Base-by-base conservation (phyloP, 2,888 invertebrate genomes). In the Micoletzkya japonica region DNA sequence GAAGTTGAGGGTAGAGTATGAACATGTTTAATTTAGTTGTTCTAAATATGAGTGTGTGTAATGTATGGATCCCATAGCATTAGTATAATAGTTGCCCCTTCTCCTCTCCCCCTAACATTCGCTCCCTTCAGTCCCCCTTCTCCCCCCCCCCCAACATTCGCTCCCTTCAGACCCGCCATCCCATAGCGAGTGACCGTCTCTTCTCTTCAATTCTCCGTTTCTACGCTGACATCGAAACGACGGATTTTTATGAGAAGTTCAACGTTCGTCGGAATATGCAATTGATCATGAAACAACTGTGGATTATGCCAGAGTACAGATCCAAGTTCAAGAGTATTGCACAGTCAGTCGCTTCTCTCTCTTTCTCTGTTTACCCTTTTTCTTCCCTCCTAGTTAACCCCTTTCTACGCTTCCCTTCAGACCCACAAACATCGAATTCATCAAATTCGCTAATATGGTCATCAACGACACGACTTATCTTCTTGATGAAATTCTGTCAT, bases 161-260 rank as follows among this genome's bases (percentile, higher is more conserved):
- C n/a, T n/a, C n/a, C n/a, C n/a, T n/a, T n/a, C 37, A 54, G 64
- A 66, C 54, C 30, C 32, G 17, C n/a, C 57, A 68, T 34, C 92
- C 92, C 67, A 89, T 93, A 73, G 91, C 93, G 14, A 91, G 92
- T 82, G 91, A 91, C 2, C 89, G 90, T 72, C 88, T 97, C 73
- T 93, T 95, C 1, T 92, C 93, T 78, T 91, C 93, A 28, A 89
- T 97, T 44, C 95, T 97, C 94, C 93, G 93, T 87, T 98, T 98
- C 88, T 98, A 98, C 88, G 94, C 95, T 71, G 93, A 87, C 94
- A 68, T 68, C 49, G 68, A 68, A 26, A 30, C 68, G 1, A 68
- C 94, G 44, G 98, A 98, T 88, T 98, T 98, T 88, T 98, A 96
- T 86, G 97, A 97, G 88, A 98, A 98, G 88, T 98, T 98, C 87